Evolutionary conservation across 2,113 vertebrate genomes (phyloP).

Genomic region (Scophthalmus maximus): DNA sequence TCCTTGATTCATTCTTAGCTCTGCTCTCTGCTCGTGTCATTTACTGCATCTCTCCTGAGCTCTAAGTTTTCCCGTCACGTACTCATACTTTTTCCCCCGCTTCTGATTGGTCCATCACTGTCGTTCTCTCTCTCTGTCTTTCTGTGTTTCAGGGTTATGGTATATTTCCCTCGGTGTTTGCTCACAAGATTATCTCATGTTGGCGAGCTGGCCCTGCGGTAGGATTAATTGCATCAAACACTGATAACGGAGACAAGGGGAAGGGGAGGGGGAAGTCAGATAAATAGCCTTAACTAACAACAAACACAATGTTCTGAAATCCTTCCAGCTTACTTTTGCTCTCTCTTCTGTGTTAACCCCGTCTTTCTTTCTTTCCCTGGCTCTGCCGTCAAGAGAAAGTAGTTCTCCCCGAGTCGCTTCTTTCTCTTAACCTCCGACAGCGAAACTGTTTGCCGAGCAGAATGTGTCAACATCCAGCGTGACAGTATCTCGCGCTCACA

Average conservation of each 20-base stretch:
- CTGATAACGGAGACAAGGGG: conserved; percentile 52
- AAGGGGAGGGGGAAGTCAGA: conserved; percentile 48
- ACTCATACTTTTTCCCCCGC: neutral
- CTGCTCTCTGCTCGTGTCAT: neutral
- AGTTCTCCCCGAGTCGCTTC: too few species aligned
- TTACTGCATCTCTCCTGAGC: neutral
- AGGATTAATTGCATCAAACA: conserved; percentile 71
- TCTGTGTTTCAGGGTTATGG: conserved; percentile 49
- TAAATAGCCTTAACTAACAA: conserved; percentile 64
- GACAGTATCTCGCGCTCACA: neutral
- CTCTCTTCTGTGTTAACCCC: conserved; percentile 7
- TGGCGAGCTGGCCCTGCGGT: conserved; percentile 55
- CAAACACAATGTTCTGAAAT: conserved; percentile 56
- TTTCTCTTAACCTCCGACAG: neutral
- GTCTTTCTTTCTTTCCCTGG: neutral
- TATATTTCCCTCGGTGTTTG: conserved; percentile 71
- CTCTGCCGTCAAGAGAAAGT: too few species aligned
- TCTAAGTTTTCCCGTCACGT: too few species aligned
- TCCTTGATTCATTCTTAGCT: too few species aligned
- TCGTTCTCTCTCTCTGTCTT: neutral
- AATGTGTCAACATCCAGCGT: neutral
- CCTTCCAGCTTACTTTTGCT: conserved; percentile 30
- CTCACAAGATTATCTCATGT: conserved; percentile 67
- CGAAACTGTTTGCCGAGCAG: conserved; percentile 4
- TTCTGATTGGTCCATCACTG: conserved; percentile 17